Evolutionary conservation across 2,888 invertebrate species (phyloP), one percentile per base, ranked within the genome.

Genomic region (Diachrysia chrysitis): DNA sequence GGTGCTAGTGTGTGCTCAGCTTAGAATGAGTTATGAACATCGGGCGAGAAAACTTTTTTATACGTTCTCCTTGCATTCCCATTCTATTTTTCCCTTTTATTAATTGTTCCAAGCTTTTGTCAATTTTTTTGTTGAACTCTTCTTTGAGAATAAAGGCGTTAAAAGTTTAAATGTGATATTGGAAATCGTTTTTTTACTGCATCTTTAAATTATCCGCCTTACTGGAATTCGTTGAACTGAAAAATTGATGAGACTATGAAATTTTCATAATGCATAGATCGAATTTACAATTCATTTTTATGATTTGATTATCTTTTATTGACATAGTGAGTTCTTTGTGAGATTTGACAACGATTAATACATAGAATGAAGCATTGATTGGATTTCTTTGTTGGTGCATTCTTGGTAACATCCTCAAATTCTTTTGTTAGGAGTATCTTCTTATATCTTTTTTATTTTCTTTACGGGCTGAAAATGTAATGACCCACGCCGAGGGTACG

Each of bases 11-110:
- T 81, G 78, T 74, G 79, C 80, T 78, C 75, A 71, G 85, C 82
- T 85, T 85, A 87, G 85, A 85, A 87, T 87, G 88, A 88, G 85
- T 88, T 86, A 87, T 88, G 86, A 87, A 85, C 85, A 85, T 76
- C 76, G 70, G 73, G 71, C 76, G 82, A 78, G 69, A 63, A 76
- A 79, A 79, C 69, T 77, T 85, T 86, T 85, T 79, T 83, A 80
- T 83, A 81, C 63, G 73, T 76, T 77, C 73, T 77, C 72, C 76
- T 57, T 71, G 63, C 73, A 75, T 35, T 63, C 51, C 56, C 61
- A 75, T 71, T 75, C 69, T 63, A 69, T 69, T 78, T 67, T 57
- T 63, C 67, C 32, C 56, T 64, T 69, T 67, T 70, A 69, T 67
- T 69, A 73, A 71, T 75, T 76, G 72, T 71, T 71, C 68, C 68